Base-by-base conservation (phyloP, 2,888 invertebrate genomes). In the Rotaria macrura region DNA sequence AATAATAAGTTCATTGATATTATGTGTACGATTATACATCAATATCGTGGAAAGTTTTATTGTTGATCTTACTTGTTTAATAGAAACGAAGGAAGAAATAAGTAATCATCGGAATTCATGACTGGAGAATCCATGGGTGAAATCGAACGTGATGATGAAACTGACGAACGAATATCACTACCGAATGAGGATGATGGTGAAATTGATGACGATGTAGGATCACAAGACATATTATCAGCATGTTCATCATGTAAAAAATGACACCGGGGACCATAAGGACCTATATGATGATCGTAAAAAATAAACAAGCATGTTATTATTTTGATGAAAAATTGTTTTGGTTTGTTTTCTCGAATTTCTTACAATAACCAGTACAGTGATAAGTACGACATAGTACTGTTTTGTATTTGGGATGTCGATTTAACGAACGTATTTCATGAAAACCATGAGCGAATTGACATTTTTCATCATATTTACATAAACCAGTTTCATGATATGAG, bases 401-500 rank as follows among this genome's bases (percentile, higher is more conserved):
- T 93, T 98, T 99, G 93, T 98, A 99, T 92, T 99, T 98, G 87
- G 98, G 98, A 92, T 99, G 98, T 89, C 98, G 94, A 55, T 83
- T 40, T 88, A 98, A 93, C 89, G 94, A 95, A 88, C 98, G 94
- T 88, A 99, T 93, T 92, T 99, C 99, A 89, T 94, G 93, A 88
- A 93, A 92, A 85, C 98, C 98, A 91, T 99, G 99, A 14, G 99
- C 99, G 92, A 98, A 99, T 92, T 99, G 98, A 89, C 90, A 98
- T 92, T 98, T 97, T 92, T 98, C 97, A 87, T 97, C 98, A 92
- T 99, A 99, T 92, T 98, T 98, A 93, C 99, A 99, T 86, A 89
- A 88, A 83, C 91, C 90, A 89, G 95, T 94, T 88, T 97, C 97
- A 52, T 86, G 85, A 92, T 94, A 99, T 52, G 97, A 96, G 88